Evolutionary conservation across 1,140 invertebrate species (phyloP).

Genomic region (Drosophila biarmipes): DNA sequence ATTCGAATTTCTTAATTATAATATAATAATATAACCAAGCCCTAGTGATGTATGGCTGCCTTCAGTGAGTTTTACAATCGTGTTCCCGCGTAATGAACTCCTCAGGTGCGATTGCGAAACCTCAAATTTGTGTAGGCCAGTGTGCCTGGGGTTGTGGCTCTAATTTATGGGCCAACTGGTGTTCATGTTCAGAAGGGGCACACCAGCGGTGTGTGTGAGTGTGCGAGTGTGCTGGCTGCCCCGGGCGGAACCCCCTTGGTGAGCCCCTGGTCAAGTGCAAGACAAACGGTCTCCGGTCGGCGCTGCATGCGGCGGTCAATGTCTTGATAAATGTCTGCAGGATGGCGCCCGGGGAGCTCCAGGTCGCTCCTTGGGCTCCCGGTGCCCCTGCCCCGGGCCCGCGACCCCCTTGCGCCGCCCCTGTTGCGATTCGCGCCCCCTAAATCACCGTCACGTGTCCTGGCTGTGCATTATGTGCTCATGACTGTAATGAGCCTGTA

Average conservation of each 20-base stretch:
- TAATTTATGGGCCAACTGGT: conserved; percentile 54
- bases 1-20: too few species aligned
- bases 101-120: background rate
- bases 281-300: conserved; percentile 67
- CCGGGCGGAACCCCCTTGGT: conserved; percentile 1
- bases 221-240: background rate
- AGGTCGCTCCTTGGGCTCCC: background rate
- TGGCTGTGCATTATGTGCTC: conserved; percentile 64
- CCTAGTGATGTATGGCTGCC: too few species aligned
- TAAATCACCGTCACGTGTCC: conserved; percentile 54
- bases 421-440: conserved; percentile 8
- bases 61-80: too few species aligned
- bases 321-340: conserved; percentile 71
- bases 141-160: conserved; percentile 11
- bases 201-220: conserved; percentile 14
- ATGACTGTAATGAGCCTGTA: conserved; percentile 81
- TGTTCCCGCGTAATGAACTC: too few species aligned
- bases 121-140: conserved; percentile 40
- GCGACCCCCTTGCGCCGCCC: too few species aligned
- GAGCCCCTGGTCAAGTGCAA: conserved; percentile 71
- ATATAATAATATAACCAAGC: too few species aligned
- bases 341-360: conserved; percentile 24
- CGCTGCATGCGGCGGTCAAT: conserved; percentile 79
- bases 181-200: conserved; percentile 38
- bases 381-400: background rate